Percentiles rank a stretch among this genome's conserved stretches.
These are phyloP conservation scores for Salpingus planirostris DNA, from an alignment of 2,888 invertebrate genomes.

Conservation along the genomic window DNA sequence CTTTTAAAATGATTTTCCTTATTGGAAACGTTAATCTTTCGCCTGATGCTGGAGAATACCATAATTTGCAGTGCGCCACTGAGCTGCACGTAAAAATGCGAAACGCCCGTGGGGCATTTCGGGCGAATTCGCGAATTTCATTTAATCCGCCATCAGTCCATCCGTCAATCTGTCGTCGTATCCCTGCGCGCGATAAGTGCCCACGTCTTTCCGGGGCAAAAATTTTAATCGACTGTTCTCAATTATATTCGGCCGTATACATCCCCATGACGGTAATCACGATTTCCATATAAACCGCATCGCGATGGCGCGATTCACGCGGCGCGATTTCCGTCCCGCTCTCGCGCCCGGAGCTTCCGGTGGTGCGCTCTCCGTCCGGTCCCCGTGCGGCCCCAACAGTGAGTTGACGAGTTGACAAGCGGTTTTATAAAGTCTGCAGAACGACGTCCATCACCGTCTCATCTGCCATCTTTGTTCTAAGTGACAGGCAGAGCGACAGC, in stretches of 20 bases:
- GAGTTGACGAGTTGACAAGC: conserved; percentile 23
- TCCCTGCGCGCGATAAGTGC: too few species aligned
- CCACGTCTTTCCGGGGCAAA: too few species aligned
- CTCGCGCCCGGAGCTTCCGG: conserved; percentile 2
- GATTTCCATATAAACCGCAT: conserved; percentile 15
- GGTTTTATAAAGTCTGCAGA: conserved; percentile 24
- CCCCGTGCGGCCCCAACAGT: conserved; percentile 12
- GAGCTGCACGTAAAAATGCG: too few species aligned
- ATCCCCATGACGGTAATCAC: conserved; percentile 14
- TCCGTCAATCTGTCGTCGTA: too few species aligned
- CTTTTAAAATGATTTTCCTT: too few species aligned
- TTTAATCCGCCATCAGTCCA: too few species aligned
- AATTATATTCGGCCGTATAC: conserved; percentile 12
- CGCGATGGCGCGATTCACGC: conserved; percentile 5
- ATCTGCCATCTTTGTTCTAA: conserved; percentile 37
- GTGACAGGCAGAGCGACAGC: conserved; percentile 39
- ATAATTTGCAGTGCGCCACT: too few species aligned
- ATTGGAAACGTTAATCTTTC: too few species aligned
- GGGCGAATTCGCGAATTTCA: too few species aligned
- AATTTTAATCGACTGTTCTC: conserved; percentile 16
- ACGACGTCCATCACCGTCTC: conserved; percentile 30
- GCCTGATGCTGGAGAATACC: too few species aligned
- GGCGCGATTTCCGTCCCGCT: conserved; percentile 1
- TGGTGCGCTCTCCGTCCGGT: conserved; percentile 7
- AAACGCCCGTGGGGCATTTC: too few species aligned